These are phyloP conservation scores for Holothuria scabra DNA, from an alignment of 53 echinoderm and acorn worm species.

Conservation along the genomic window DNA sequence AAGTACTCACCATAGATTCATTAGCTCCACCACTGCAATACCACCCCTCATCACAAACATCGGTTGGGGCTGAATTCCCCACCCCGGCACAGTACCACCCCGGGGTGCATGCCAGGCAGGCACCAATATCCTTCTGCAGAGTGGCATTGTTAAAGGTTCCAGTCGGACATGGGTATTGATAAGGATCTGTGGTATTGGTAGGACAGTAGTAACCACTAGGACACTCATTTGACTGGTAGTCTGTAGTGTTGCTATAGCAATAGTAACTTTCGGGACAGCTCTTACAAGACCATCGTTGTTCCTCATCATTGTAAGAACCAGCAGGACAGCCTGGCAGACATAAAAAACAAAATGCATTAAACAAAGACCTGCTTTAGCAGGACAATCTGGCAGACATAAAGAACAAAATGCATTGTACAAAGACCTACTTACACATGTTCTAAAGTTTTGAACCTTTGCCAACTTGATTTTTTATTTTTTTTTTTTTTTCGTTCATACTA, in stretches of 20 bases:
- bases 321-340: constrained; percentile 74
- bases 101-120: constrained; percentile 76
- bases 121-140: constrained; percentile 55
- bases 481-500: too few species aligned
- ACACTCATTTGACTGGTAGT: constrained; percentile 84
- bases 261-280: constrained; percentile 89
- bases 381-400: constrained; percentile 63
- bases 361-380: too few species aligned
- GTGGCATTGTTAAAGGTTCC: constrained; percentile 92
- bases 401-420: not conserved
- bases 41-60: constrained; percentile 82
- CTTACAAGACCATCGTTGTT: constrained; percentile 62
- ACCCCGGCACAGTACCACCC: constrained; percentile 88
- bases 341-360: not conserved
- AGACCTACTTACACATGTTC: not conserved
- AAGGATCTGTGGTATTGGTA: constrained; percentile 84
- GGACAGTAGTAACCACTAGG: constrained; percentile 91
- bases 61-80: constrained; percentile 75
- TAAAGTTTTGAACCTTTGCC: not conserved
- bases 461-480: not conserved
- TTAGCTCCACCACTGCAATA: constrained; percentile 90
- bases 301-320: constrained; percentile 81
- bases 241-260: constrained; percentile 95
- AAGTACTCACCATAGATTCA: constrained; percentile 70
- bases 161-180: constrained; percentile 79